Evolutionary conservation across 2,113 vertebrate species (phyloP).

Genomic region (Corvus moneduloides): DNA sequence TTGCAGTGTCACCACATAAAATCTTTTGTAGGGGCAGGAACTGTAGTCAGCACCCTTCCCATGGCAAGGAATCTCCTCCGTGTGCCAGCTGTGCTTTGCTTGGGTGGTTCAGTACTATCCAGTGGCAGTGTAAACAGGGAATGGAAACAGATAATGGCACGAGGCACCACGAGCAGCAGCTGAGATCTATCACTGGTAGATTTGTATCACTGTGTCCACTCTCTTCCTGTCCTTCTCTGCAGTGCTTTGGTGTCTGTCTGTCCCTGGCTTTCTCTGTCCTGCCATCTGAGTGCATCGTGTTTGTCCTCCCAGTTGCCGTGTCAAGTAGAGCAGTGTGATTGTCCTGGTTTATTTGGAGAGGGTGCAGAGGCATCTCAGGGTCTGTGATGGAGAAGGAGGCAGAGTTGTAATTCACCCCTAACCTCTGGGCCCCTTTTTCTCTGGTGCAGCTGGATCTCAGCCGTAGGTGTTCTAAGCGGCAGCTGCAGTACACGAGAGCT

Average conservation of each 20-base stretch:
- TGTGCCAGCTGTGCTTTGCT: fast-evolving
- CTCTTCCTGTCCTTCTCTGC: background rate
- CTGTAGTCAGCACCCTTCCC: background rate
- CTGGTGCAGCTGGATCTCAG: background rate
- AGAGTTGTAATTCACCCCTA: background rate
- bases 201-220: fast-evolving
- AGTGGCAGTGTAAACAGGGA: background rate
- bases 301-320: background rate
- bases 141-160: fast-evolving
- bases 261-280: background rate
- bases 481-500: background rate
- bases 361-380: background rate
- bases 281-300: fast-evolving
- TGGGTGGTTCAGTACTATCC: fast-evolving
- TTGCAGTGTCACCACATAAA: background rate
- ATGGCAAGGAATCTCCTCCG: background rate
- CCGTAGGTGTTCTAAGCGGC: background rate
- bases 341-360: background rate
- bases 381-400: background rate
- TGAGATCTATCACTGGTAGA: no score
- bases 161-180: background rate
- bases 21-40: background rate
- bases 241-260: fast-evolving
- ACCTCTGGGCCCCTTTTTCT: background rate
- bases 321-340: fast-evolving